Conservation (phyloP, 2,113 vertebrate genomes). For the Mormyrus lacerda region DNA sequence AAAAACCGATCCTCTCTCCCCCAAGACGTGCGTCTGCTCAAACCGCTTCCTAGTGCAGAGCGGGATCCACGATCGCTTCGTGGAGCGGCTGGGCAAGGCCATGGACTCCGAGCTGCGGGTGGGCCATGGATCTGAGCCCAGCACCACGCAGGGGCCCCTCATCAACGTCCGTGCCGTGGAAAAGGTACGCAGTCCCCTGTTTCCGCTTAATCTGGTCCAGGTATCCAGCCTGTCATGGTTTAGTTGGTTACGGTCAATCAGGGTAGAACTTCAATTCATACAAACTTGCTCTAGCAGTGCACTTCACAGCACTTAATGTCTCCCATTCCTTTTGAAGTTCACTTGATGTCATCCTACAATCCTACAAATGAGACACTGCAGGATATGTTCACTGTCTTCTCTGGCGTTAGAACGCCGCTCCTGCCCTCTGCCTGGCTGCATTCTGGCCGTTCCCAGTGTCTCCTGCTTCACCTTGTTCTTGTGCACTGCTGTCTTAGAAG, state of each 20-base stretch:
- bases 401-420: too few relatives aligned
- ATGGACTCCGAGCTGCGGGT: constrained; percentile 70
- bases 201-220: background rate
- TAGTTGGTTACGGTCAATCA: background rate
- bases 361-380: too few relatives aligned
- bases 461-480: too few relatives aligned
- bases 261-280: background rate
- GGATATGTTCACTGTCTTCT: too few relatives aligned
- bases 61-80: constrained; percentile 75
- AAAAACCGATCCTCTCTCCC: background rate
- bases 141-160: constrained; percentile 84
- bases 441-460: too few relatives aligned
- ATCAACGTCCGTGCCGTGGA: constrained; percentile 85
- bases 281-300: too few relatives aligned
- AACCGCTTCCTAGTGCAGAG: constrained; percentile 91
- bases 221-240: background rate
- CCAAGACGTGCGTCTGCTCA: constrained; percentile 85
- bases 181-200: constrained; percentile 63
- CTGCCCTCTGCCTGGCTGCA: too few relatives aligned
- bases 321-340: too few relatives aligned
- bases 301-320: too few relatives aligned
- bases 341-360: too few relatives aligned
- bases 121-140: constrained; percentile 79
- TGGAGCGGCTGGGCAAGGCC: constrained; percentile 69
- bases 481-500: too few relatives aligned